Conservation (phyloP, 2,113 vertebrate species). For the Boulengeromyrus knoepffleri region DNA sequence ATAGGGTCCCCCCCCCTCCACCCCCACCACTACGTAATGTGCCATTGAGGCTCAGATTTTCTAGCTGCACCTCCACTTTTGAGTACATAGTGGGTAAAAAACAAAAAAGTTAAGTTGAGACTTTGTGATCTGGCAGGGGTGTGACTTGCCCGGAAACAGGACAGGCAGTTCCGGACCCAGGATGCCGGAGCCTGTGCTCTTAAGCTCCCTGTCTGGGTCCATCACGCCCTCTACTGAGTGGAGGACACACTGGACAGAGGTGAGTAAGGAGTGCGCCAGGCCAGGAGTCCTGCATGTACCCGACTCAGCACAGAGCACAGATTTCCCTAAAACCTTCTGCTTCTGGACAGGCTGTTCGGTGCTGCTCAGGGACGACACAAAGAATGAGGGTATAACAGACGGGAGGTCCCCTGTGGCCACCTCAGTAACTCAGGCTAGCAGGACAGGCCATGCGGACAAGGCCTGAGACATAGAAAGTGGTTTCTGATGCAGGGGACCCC, state of each 20-base stretch:
- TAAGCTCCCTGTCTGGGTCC: neutral
- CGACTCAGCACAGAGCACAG: slow-evolving; percentile 25
- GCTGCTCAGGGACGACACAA: slow-evolving; percentile 59
- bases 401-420: slow-evolving; percentile 50
- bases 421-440: slow-evolving; percentile 32
- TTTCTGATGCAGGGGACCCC: neutral
- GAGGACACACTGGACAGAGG: neutral
- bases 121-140: neutral
- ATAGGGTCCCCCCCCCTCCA: neutral
- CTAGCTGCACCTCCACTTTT: neutral
- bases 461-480: neutral
- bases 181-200: neutral
- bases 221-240: neutral
- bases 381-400: slow-evolving; percentile 55
- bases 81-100: neutral
- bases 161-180: neutral
- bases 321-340: slow-evolving; percentile 31
- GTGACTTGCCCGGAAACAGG: neutral
- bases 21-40: neutral
- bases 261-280: neutral
- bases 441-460: slow-evolving; percentile 27
- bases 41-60: neutral
- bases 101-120: neutral
- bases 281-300: slow-evolving; percentile 17
- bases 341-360: slow-evolving; percentile 53